Evolutionary conservation across 2,888 invertebrate species (phyloP).

Genomic region (Lasioglossum vierecki): DNA sequence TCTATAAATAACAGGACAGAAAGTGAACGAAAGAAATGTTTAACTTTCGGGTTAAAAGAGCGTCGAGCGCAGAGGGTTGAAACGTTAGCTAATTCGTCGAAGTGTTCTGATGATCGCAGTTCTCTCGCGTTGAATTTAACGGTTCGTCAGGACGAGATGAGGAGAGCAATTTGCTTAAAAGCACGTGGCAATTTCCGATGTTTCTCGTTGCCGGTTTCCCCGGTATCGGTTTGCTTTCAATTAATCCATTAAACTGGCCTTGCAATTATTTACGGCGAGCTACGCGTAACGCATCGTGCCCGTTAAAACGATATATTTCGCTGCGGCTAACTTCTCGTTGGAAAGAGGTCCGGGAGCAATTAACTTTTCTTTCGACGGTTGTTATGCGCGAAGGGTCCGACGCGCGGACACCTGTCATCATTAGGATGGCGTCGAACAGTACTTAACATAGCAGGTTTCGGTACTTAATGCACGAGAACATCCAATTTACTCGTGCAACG

Average conservation of each 20-base stretch:
- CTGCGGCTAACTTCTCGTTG: slow-evolving; percentile 33
- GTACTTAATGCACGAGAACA: slow-evolving; percentile 26
- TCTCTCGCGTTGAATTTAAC: neutral
- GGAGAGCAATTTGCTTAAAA: neutral
- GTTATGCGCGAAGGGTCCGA: slow-evolving; percentile 17
- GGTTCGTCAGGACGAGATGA: neutral
- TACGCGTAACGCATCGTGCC: neutral
- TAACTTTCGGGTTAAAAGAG: no score
- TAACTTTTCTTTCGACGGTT: slow-evolving; percentile 47
- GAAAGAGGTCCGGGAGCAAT: slow-evolving; percentile 44
- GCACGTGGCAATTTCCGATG: neutral
- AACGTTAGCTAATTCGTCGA: neutral
- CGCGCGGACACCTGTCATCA: slow-evolving; percentile 48
- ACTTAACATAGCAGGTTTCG: slow-evolving; percentile 42
- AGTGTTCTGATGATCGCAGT: neutral
- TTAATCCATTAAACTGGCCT: slow-evolving; percentile 42
- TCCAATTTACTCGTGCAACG: slow-evolving; percentile 1
- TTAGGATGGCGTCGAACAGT: slow-evolving; percentile 31
- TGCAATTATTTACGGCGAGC: neutral
- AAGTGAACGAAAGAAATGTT: no score
- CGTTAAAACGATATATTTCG: slow-evolving; percentile 24
- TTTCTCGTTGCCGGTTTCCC: neutral
- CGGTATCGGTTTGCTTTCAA: slow-evolving; percentile 9
- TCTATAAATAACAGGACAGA: no score
- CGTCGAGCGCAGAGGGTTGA: no score